A percentile compares a stretch with the other conserved stretches of the same genome.
phyloP scores from a whole-genome alignment of 1,140 invertebrate genomes.

The Probaryconus sp. region DNA sequence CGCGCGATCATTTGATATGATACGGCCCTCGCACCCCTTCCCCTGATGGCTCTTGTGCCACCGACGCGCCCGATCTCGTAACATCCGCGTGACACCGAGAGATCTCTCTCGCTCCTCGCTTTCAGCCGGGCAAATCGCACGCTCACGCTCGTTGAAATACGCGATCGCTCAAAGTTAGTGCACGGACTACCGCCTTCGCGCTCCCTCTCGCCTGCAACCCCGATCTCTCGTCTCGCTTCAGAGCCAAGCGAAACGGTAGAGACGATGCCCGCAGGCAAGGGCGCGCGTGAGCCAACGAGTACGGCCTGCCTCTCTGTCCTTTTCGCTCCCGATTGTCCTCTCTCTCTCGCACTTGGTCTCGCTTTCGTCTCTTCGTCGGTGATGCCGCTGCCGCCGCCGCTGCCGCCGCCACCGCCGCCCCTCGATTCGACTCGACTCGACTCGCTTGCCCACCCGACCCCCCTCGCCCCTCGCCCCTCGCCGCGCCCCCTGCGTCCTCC shows the following conservation, averaged over 20 bases:
- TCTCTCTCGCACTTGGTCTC: conserved; percentile 41
- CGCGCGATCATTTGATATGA: conserved; percentile 50
- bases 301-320: conserved; percentile 18
- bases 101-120: conserved; percentile 14
- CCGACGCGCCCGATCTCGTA: conserved; percentile 24
- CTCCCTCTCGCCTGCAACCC: conserved; percentile 15
- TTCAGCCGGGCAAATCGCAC: conserved; percentile 28
- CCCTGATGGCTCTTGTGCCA: conserved; percentile 27
- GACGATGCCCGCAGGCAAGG: conserved; percentile 71
- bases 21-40: conserved; percentile 22
- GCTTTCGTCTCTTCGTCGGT: conserved; percentile 46
- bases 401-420: conserved; percentile 42
- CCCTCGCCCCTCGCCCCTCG: conserved; percentile 29
- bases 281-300: conserved; percentile 71
- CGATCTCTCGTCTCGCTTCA: background rate
- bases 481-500: conserved; percentile 42
- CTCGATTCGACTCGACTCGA: conserved; percentile 29
- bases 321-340: conserved; percentile 4
- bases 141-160: conserved; percentile 50
- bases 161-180: conserved; percentile 58
- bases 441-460: conserved; percentile 56
- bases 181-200: conserved; percentile 45
- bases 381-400: conserved; percentile 45
- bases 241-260: conserved; percentile 26
- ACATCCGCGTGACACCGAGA: conserved; percentile 28